Conservation (phyloP, 2,888 invertebrate genomes). For the Artemia sinica region DNA sequence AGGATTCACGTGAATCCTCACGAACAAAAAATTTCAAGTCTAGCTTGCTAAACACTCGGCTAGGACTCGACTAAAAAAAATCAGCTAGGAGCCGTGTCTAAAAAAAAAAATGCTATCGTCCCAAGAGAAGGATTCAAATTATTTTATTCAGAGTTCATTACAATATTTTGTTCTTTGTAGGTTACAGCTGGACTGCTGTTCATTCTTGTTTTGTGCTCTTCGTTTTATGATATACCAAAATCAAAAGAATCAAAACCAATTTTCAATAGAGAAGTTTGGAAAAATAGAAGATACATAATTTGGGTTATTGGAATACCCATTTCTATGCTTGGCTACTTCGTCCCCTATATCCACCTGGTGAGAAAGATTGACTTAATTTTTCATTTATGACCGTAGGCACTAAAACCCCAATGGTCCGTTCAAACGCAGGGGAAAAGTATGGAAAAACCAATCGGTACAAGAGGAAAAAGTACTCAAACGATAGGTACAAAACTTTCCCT, state of each 20-base stretch:
- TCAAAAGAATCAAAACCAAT: not conserved
- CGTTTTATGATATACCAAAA: not conserved
- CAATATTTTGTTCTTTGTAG: slow-evolving; percentile 27
- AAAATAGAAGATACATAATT: slow-evolving; percentile 56
- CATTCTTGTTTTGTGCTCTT: not conserved
- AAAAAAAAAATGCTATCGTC: no score
- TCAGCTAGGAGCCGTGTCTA: no score
- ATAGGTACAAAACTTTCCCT: not conserved
- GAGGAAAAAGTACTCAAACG: no score
- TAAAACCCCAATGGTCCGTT: no score
- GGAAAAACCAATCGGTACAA: no score
- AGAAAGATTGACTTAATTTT: slow-evolving; percentile 27
- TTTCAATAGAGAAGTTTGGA: slow-evolving; percentile 41
- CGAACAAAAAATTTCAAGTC: no score
- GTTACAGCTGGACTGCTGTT: not conserved
- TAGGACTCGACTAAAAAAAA: no score
- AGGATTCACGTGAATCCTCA: no score
- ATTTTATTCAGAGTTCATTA: slow-evolving; percentile 28
- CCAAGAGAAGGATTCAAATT: no score
- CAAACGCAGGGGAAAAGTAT: no score
- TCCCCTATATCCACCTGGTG: slow-evolving; percentile 77
- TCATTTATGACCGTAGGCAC: no score
- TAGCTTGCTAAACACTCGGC: no score
- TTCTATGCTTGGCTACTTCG: slow-evolving; percentile 67
- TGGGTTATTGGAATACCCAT: slow-evolving; percentile 71